A percentile compares a stretch with the other conserved stretches of the same genome.
These are phyloP conservation scores for Thryonomys swinderianus DNA, from an alignment of 2,113 vertebrate genomes.

Conservation along the genomic window DNA sequence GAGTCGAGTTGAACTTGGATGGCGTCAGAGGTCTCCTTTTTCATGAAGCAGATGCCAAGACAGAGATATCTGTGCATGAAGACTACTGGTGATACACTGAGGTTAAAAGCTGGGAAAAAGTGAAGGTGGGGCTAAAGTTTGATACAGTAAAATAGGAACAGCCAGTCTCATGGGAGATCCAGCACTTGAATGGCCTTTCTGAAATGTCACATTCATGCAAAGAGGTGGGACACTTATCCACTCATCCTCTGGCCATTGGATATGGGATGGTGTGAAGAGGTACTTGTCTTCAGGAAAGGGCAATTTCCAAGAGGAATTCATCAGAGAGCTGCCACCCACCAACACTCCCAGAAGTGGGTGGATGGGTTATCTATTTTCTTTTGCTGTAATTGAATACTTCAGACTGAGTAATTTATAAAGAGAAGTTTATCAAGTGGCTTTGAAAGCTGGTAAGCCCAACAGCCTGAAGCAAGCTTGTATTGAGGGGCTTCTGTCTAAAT, in stretches of 20 bases:
- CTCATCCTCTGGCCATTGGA: not conserved
- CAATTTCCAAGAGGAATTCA: not conserved
- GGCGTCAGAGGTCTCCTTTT: not conserved
- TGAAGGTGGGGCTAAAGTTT: not conserved
- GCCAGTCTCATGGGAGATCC: not conserved
- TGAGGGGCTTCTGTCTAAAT: not conserved
- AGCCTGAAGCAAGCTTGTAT: not conserved
- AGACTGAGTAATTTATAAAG: not conserved
- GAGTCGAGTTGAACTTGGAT: not conserved
- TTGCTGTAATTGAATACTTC: not conserved
- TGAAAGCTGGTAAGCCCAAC: not conserved
- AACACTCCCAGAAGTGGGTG: not conserved
- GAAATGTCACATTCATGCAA: not conserved
- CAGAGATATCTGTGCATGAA: not conserved
- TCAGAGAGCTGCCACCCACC: not conserved
- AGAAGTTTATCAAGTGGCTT: not conserved
- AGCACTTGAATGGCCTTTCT: not conserved
- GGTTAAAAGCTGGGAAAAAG: not conserved
- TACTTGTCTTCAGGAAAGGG: not conserved
- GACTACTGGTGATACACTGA: not conserved
- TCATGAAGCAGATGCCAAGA: not conserved
- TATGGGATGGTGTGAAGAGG: not conserved
- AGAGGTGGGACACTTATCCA: not conserved
- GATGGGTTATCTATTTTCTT: not conserved
- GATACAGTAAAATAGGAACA: not conserved